Percentiles rank a stretch among this genome's conserved stretches.
Evolutionary conservation across 1,140 invertebrate genomes (phyloP).

Genomic region (Heliconius hewitsoni): DNA sequence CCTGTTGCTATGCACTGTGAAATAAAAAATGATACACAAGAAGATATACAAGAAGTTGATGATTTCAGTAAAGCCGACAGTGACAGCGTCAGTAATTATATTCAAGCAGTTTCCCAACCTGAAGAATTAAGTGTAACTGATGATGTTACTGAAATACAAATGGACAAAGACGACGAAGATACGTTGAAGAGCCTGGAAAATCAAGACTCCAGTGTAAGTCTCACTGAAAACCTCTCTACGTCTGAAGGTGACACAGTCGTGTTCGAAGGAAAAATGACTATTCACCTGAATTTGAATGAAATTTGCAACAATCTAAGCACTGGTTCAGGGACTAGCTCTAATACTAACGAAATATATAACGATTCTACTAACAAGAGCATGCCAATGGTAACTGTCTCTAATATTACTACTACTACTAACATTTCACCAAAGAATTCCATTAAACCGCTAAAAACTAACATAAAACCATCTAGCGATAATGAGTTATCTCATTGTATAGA

Average conservation of each 20-base stretch:
- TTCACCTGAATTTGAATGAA: constrained; percentile 80
- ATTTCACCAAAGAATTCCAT: constrained; percentile 80
- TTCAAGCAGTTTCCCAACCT: constrained; percentile 74
- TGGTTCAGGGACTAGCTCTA: constrained; percentile 68
- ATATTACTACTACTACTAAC: constrained; percentile 80
- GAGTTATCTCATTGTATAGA: constrained; percentile 30
- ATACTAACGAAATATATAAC: constrained; percentile 59
- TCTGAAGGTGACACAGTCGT: constrained; percentile 80
- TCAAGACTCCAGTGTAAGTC: constrained; percentile 82
- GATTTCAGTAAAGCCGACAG: constrained; percentile 66
- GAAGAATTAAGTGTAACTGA: constrained; percentile 75
- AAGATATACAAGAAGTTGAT: constrained; percentile 66
- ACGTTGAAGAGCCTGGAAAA: constrained; percentile 79
- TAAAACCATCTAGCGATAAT: constrained; percentile 41
- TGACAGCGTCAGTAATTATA: constrained; percentile 73
- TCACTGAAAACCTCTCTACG: constrained; percentile 73
- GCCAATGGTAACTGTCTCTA: constrained; percentile 82
- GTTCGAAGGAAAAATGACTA: constrained; percentile 81
- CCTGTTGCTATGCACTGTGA: constrained; percentile 42
- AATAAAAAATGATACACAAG: constrained; percentile 47
- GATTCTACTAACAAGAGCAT: constrained; percentile 75
- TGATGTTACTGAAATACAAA: constrained; percentile 74
- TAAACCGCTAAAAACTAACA: constrained; percentile 59
- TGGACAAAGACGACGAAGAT: constrained; percentile 80
- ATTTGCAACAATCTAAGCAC: constrained; percentile 75